These are phyloP conservation scores for Nycticorax nycticorax DNA, from an alignment of 2,113 vertebrate genomes.

Conservation along the genomic window DNA sequence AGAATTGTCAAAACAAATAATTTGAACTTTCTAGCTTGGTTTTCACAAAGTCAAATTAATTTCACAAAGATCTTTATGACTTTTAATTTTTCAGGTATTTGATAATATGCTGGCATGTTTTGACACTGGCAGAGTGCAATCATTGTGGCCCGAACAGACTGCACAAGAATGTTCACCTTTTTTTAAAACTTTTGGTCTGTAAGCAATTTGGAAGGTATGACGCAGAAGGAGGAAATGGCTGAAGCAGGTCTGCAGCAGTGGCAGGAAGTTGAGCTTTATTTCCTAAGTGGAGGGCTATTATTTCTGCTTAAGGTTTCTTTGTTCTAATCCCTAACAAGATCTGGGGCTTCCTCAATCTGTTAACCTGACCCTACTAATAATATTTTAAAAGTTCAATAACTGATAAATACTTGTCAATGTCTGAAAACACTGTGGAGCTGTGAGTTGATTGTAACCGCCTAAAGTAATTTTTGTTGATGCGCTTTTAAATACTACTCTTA, in stretches of 20 bases:
- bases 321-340: not conserved
- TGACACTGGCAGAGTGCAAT: not conserved
- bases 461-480: not conserved
- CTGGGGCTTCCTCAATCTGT: not conserved
- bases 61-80: not conserved
- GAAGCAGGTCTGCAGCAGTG: not conserved
- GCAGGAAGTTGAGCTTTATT: not conserved
- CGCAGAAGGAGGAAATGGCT: not conserved
- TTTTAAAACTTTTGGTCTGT: not conserved
- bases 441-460: not conserved
- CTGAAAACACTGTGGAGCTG: not conserved
- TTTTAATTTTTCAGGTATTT: not conserved
- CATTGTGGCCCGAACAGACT: not conserved
- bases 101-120: not conserved
- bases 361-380: not conserved
- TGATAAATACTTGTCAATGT: not conserved
- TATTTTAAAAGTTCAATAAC: not conserved
- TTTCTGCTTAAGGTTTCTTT: not conserved
- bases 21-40: not conserved
- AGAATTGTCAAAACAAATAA: not conserved
- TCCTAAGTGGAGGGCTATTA: not conserved
- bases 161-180: not conserved
- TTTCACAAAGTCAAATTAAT: not conserved
- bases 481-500: not conserved
- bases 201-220: not conserved